Base-by-base conservation (phyloP, 1,140 invertebrate species). In the Pachyrhynchus sulphureomaculatus region DNA sequence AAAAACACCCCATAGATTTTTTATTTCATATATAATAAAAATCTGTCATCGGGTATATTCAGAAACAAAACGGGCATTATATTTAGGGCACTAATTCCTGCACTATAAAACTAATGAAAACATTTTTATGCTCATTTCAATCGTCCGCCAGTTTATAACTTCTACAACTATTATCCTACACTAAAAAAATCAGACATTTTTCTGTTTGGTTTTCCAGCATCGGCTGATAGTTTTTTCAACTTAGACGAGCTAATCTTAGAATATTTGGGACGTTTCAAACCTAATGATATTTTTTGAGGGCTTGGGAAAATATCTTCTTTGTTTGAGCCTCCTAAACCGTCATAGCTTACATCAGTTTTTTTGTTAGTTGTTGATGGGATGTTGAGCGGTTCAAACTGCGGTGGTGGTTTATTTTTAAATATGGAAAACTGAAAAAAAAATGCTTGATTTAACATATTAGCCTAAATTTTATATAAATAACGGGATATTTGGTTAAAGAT, bases 321-420 rank as follows among this genome's bases (percentile, higher is more conserved):
- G 18, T 39, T 65, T n/a, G 70, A 65, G 5, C 69, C 69, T 8
- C 70, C 70, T 17, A 71, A 58, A 32, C 70, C 70, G 48, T 72
- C 54, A 55, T 71, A 72, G 8, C 8, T 32, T 8, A 64, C 29
- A 45, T 59, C 36, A 45, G 34, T 23, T 36, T 10, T 53, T 53
- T 23, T 34, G 33, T 6, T 10, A 10, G 2, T 45, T 33, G 33
- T 24, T 23, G 18, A 4, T 37, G 15, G 29, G 12, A 17, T 23
- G 12, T 13, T 13, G 10, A 17, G 9, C 0, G 32, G 4, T 37
- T 29, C 24, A 32, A 24, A 2, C 6, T 33, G 24, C 37, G 18
- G 29, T 34, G 21, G 39, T 47, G 20, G 13, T 41, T 65, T 52
- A 23, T 20, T 52, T 51, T 66, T 68, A 33, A 67, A 68, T 52